Conservation (phyloP, 2,888 invertebrate species). For the Ectemnius continuus region DNA sequence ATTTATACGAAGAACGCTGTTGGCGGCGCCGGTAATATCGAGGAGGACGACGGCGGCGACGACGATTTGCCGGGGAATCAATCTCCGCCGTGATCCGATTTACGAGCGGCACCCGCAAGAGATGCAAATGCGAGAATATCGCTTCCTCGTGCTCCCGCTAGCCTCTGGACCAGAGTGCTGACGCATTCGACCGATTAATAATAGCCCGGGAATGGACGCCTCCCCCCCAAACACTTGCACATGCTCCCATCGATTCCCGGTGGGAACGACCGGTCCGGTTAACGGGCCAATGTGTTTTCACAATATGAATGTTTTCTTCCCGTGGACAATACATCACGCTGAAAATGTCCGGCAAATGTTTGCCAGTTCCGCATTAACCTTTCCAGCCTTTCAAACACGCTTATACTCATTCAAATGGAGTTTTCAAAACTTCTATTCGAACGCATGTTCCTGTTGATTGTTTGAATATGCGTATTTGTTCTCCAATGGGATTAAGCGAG, state of each 20-base stretch:
- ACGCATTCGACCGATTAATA: constrained; percentile 24
- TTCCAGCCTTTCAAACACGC: too few species aligned
- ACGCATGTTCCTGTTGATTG: too few species aligned
- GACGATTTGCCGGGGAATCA: constrained; percentile 34
- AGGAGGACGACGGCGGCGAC: constrained; percentile 15
- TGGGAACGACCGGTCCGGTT: neutral
- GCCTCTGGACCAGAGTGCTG: neutral
- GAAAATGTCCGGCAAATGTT: too few species aligned
- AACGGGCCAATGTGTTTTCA: too few species aligned
- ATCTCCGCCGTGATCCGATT: constrained; percentile 35
- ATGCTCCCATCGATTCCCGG: neutral
- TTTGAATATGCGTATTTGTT: too few species aligned
- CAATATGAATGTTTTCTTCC: too few species aligned
- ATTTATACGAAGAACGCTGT: constrained; percentile 26
- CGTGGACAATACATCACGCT: too few species aligned
- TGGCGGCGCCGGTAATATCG: neutral
- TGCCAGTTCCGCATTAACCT: too few species aligned
- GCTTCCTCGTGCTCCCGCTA: constrained; percentile 1
- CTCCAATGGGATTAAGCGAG: too few species aligned
- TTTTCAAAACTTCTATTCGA: too few species aligned
- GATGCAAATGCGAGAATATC: constrained; percentile 29
- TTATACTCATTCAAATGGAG: too few species aligned
- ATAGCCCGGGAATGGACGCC: constrained; percentile 15
- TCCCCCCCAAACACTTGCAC: neutral
- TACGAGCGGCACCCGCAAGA: constrained; percentile 12